Conservation (phyloP, 2,113 vertebrate species). For the Empidonax alnorum region DNA sequence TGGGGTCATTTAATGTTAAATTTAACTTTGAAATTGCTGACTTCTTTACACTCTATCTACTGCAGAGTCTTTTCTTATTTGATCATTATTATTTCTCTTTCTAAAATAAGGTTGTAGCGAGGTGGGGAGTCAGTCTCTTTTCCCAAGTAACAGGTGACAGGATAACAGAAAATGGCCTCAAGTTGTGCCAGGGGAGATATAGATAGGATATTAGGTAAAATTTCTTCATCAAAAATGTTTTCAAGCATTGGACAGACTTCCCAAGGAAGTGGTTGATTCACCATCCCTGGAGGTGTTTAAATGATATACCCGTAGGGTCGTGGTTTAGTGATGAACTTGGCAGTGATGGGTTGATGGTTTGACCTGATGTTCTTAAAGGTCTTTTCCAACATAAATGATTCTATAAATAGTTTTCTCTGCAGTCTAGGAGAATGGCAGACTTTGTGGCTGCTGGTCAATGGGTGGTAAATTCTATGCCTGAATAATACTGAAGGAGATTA, state of each 20-base stretch:
- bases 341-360: background rate
- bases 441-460: background rate
- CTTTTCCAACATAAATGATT: background rate
- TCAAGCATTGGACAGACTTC: background rate
- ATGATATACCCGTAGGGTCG: background rate
- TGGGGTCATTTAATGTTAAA: slow-evolving; percentile 6
- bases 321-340: background rate
- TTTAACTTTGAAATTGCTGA: slow-evolving; percentile 6
- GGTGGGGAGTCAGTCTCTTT: background rate
- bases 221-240: background rate
- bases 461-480: background rate
- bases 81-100: background rate
- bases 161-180: background rate
- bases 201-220: background rate
- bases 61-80: background rate
- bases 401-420: background rate
- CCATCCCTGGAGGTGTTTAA: background rate
- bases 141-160: background rate
- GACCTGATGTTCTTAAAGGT: background rate
- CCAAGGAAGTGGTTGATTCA: background rate
- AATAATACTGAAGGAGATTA: background rate
- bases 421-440: background rate
- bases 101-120: background rate
- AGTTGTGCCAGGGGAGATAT: background rate
- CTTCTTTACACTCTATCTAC: background rate